Base-by-base conservation (phyloP, 1,140 invertebrate genomes). In the Trichonephila clavata region DNA sequence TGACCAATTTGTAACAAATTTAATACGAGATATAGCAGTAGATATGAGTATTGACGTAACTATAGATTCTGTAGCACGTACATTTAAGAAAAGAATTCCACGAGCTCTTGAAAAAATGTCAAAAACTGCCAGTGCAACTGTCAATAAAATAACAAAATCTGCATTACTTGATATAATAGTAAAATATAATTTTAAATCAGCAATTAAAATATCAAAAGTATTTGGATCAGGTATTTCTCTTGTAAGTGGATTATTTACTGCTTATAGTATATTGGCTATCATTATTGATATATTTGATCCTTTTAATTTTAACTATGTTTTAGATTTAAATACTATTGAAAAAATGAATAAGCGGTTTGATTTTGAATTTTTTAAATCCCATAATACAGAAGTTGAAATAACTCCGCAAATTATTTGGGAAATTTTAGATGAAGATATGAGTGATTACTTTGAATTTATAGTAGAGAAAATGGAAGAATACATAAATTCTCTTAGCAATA, bases 211-310 rank as follows among this genome's bases (percentile, higher is more conserved):
- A 59, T 86, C 83, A 4, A 59, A 86, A 60, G 21, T 16, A 16
- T 21, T 59, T 10, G 83, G 83, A 59, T 14, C 83, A 59, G 10
- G 8, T 3, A 4, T 86, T 27, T 14, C 13, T 14, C 3, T 57
- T 21, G 21, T 57, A 24, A 59, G n/a, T 60, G 13, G 21, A 14
- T 7, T 60, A 59, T 86, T 59, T 57, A 86, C 18, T 5, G 24
- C 10, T 27, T n/a, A n/a, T 8, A 27, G 57, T 27, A 59, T 86
- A 59, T 10, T 86, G 3, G 0, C 83, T 0, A 7, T 86, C 0
- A 14, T 86, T 59, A 18, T 86, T 24, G 83, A 86, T 60, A 21
- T 86, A 32, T 86, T 86, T 86, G 83, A 86, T 86, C 50, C 83
- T 2, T 86, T 86, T 27, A 86, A 86, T 86, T 86, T 86, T 60